Evolutionary conservation across 2,888 invertebrate genomes (phyloP).

Genomic region (Archips crataeganus): DNA sequence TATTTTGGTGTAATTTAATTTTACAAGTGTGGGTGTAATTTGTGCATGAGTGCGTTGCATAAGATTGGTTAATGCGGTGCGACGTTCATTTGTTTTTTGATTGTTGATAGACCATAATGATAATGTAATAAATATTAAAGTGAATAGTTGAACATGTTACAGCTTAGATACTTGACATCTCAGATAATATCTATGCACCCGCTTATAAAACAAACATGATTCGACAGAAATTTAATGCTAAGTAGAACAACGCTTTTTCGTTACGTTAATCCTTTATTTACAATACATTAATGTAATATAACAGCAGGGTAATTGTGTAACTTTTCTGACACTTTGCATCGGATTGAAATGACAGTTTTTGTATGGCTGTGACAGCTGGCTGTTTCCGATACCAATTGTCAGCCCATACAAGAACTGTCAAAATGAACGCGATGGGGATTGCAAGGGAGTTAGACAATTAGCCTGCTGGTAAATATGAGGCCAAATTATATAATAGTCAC

Average conservation of each 20-base stretch:
- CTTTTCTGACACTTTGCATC: too few relatives aligned
- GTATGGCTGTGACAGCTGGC: too few relatives aligned
- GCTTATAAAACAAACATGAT: not conserved
- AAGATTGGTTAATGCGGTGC: slow-evolving; percentile 26
- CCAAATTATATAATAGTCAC: not conserved
- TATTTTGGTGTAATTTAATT: slow-evolving; percentile 50
- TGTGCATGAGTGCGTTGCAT: slow-evolving; percentile 36
- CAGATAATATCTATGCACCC: not conserved
- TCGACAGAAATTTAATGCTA: not conserved
- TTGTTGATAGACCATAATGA: slow-evolving; percentile 14
- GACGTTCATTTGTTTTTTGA: slow-evolving; percentile 30
- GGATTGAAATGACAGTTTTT: too few relatives aligned
- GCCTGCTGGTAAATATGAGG: not conserved
- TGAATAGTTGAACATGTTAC: not conserved
- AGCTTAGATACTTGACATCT: slow-evolving; percentile 12
- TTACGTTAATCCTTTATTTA: too few relatives aligned
- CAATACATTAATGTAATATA: too few relatives aligned
- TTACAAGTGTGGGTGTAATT: slow-evolving; percentile 54
- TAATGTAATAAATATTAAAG: slow-evolving; percentile 9
- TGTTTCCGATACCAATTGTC: too few relatives aligned
- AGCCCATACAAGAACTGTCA: too few relatives aligned
- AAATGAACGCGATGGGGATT: too few relatives aligned
- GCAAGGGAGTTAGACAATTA: too few relatives aligned
- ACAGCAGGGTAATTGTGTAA: too few relatives aligned
- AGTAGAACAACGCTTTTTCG: too few relatives aligned